Base-by-base conservation (phyloP, 1,140 invertebrate species). In the Dendroctonus ponderosae region DNA sequence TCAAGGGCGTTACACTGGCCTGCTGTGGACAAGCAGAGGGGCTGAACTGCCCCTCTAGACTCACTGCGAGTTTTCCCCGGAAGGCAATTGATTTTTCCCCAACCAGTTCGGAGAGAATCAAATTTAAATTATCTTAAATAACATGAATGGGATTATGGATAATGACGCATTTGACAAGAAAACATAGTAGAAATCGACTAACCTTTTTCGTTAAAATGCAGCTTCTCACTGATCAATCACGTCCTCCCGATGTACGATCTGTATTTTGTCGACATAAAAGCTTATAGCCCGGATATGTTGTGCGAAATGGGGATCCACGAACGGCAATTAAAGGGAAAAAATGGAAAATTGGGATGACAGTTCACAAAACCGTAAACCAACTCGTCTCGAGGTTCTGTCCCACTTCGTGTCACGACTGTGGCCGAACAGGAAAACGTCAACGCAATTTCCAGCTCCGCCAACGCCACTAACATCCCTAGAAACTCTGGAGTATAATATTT, bases 161-260 rank as follows among this genome's bases (percentile, higher is more conserved):
- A 53, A 67, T 67, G 65, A 67, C 65, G 65, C 65, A 67, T 53
- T 67, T 67, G 65, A 67, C 65, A 67, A 53, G 52, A 56, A 67
- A 67, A 67, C 57, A 66, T 52, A 67, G 54, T 61, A 61, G 57
- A 65, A 66, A 54, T 14, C 37, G 57, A 56, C 59, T 67, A 67
- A 67, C 65, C 59, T 67, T 44, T 48, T 12, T 59, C 11, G 43
- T 14, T 14, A 59, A 26, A 51, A 37, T 14, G 7, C 14, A 37
- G 57, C 43, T 39, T 14, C n/a, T 59, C 41, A 7, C 9, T 56
- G 26, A 37, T 42, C 14, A 43, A 59, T 59, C 57, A 59, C 57
- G 57, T 46, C 15, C n/a, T 56, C n/a, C 53, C 53, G 53, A 56
- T 8, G 39, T 37, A 7, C 11, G 53, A 39, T 39, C 7, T 11